Base-by-base conservation (phyloP, 2,113 vertebrate species). In the Furnarius figulus region DNA sequence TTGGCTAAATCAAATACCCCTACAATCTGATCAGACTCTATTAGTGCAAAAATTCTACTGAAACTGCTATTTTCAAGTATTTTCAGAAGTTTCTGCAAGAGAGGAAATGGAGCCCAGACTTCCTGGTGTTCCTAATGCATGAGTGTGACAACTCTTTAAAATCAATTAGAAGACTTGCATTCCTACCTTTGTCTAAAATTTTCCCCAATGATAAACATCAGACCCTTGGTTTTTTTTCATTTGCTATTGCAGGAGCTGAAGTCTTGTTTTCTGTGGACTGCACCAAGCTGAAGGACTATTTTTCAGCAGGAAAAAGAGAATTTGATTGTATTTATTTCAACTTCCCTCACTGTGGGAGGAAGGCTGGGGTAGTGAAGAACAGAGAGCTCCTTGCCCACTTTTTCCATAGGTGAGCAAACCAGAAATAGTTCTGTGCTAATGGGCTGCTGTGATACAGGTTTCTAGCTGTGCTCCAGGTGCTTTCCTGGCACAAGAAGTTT, bases 341-440 rank as follows among this genome's bases (percentile, higher is more conserved):
- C 92, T 99, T 99, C 62, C 99, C 99, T 12, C 99, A 99, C 94
- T 99, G 98, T 21, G 99, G 99, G n/a, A 98, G 98, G 58, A 99
- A 99, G 97, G 98, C 99, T 19, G 99, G 99, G 5, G 99, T 99
- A 28, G 99, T 98, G 93, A 99, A 98, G 98, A 99, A 99, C 82
- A 98, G 99, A 70, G 97, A 98, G 40, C 98, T 99, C 39, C 98
- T 99, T 23, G 98, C 97, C 30, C 96, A 50, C 76, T 99, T 99
- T 97, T 99, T 99, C 90, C 97, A 55, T n/a, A 99, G 99, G 99
- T 99, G 97, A 97, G 96, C 14, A 35, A 74, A 35, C 9, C 58
- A 42, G 28, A 5, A 46, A 17, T 10, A 44, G 50, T 19, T 24
- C 42, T 14, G 0, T 49, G 46, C 30, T 47, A 3, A 33, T 5